phyloP scores from a whole-genome alignment of 2,797 vertebrate species.

The Uromys caudimaculatus region DNA sequence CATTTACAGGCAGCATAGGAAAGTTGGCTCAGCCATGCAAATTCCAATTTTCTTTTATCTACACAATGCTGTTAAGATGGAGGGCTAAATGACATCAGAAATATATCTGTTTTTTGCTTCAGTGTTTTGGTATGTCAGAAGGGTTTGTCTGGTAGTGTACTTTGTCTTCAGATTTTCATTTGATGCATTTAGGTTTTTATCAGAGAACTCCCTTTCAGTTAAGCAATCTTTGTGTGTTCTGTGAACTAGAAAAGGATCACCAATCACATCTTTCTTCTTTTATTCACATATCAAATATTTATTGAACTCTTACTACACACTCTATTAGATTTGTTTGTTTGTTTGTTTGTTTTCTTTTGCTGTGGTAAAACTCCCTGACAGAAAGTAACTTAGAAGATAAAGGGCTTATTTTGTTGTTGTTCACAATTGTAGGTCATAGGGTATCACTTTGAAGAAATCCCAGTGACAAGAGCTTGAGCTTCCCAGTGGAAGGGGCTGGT shows the following conservation, averaged over 20 bases:
- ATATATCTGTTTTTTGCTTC: background rate
- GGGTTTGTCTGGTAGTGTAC: background rate
- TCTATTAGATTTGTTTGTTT: background rate
- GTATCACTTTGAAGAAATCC: background rate
- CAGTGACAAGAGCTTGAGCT: background rate
- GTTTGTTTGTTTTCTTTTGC: background rate
- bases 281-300: constrained; percentile 6
- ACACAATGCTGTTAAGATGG: background rate
- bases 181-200: background rate
- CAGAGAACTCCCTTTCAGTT: background rate
- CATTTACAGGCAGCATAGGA: background rate
- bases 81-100: background rate
- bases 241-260: background rate
- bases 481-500: too few species aligned
- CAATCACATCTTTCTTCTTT: background rate
- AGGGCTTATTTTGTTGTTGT: background rate
- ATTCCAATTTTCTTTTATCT: constrained; percentile 13
- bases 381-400: background rate
- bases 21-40: background rate
- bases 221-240: background rate
- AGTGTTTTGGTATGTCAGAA: background rate
- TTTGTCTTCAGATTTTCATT: background rate
- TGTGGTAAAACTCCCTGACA: background rate
- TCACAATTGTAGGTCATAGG: background rate
- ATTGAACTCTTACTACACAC: background rate